Evolutionary conservation across 1,140 invertebrate species (phyloP).

Genomic region (Aphelenchoides fujianensis): DNA sequence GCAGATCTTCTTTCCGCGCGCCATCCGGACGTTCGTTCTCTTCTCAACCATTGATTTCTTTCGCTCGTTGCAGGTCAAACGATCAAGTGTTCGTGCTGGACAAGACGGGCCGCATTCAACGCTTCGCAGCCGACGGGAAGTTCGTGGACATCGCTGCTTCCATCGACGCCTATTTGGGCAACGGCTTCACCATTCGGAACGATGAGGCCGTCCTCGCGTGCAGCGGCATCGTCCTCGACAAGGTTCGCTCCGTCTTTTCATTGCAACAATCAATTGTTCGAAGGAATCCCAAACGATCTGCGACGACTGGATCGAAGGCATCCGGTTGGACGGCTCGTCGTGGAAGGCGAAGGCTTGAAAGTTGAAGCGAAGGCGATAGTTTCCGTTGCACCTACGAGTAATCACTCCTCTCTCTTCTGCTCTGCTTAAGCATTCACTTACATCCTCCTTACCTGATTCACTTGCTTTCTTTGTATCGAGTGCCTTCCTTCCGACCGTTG

Average conservation of each 20-base stretch:
- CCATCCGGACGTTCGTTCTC: slow-evolving; percentile 43
- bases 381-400: too few species aligned
- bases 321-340: slow-evolving; percentile 53
- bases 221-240: slow-evolving; percentile 53
- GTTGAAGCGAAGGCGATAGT: too few species aligned
- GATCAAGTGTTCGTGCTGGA: slow-evolving; percentile 51
- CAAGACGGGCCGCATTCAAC: slow-evolving; percentile 55
- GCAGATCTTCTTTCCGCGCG: slow-evolving; percentile 56
- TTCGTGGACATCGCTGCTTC: slow-evolving; percentile 45
- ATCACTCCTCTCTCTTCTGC: too few species aligned
- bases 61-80: slow-evolving; percentile 32
- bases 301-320: slow-evolving; percentile 58
- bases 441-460: too few species aligned
- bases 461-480: too few species aligned
- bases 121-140: slow-evolving; percentile 43
- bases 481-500: too few species aligned
- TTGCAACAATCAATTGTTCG: background rate
- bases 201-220: slow-evolving; percentile 54
- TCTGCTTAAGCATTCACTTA: too few species aligned
- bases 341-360: slow-evolving; percentile 37
- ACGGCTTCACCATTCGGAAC: slow-evolving; percentile 51
- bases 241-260: slow-evolving; percentile 29
- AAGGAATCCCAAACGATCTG: slow-evolving; percentile 51
- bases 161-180: slow-evolving; percentile 59
- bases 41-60: slow-evolving; percentile 16